Evolutionary conservation across 2,113 vertebrate species (phyloP).

Genomic region (Geococcyx californianus): DNA sequence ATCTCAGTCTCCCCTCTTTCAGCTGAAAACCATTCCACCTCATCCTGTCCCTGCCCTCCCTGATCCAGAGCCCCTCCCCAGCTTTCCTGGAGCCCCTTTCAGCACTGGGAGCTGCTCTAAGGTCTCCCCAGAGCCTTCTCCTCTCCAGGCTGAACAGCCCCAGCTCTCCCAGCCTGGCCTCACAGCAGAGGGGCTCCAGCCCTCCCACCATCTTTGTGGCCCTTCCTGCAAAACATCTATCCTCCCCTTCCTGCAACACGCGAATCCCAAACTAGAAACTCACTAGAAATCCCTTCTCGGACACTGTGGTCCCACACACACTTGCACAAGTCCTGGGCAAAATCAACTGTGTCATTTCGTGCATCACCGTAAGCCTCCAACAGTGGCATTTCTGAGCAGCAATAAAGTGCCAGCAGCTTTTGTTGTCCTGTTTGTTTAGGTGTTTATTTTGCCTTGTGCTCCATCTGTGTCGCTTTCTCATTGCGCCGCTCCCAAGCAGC

Average conservation of each 20-base stretch:
- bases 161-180: too few species aligned
- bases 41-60: too few species aligned
- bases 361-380: neutral
- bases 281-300: neutral
- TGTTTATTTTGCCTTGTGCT: neutral
- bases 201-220: too few species aligned
- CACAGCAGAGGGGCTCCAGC: too few species aligned
- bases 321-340: neutral
- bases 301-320: fast-evolving
- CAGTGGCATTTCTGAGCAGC: fast-evolving
- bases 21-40: too few species aligned
- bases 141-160: too few species aligned
- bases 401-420: neutral
- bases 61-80: too few species aligned
- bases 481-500: neutral
- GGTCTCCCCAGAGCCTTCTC: too few species aligned
- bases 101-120: too few species aligned
- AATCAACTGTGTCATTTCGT: neutral
- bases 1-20: too few species aligned
- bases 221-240: neutral
- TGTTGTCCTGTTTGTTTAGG: neutral
- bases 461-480: neutral
- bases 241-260: neutral
- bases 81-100: too few species aligned
- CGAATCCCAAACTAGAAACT: neutral